Evolutionary conservation across 2,797 vertebrate genomes (phyloP).

Genomic region (Ceyx erithaca): DNA sequence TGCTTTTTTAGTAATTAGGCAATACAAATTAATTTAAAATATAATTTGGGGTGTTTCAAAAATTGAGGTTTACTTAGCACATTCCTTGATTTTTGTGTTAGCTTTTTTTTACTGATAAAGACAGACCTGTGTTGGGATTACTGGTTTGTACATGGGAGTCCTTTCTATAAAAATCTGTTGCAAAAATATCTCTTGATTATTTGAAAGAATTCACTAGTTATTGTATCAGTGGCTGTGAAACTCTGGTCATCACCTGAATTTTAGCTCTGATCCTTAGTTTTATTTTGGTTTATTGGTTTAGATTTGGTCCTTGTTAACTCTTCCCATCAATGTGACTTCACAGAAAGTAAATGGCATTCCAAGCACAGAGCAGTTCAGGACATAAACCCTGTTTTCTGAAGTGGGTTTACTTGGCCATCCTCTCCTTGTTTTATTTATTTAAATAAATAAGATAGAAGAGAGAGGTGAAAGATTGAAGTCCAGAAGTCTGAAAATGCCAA

Average conservation of each 20-base stretch:
- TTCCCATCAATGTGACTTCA: not conserved
- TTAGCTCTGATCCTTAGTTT: not conserved
- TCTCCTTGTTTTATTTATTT: not conserved
- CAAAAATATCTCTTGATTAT: not conserved
- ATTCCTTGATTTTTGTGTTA: not conserved
- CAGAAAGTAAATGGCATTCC: not conserved
- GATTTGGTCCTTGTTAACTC: not conserved
- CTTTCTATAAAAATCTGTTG: not conserved
- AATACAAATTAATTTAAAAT: not conserved
- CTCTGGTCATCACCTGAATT: not conserved
- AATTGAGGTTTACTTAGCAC: not conserved
- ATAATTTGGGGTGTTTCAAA: not conserved
- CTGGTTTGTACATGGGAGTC: not conserved
- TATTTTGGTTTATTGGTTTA: not conserved
- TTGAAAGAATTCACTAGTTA: not conserved
- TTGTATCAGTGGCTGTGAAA: not conserved
- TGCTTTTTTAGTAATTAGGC: not conserved
- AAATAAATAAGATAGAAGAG: not conserved
- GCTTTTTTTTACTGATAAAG: not conserved
- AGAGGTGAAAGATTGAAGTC: not conserved
- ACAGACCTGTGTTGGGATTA: not conserved
- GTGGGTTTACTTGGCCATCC: not conserved
- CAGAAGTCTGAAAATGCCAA: too few relatives aligned
- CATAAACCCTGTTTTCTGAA: not conserved
- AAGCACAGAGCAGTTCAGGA: not conserved